A percentile compares a stretch with the other conserved stretches of the same genome.
These are phyloP conservation scores for Laupala kohalensis DNA, from an alignment of 1,140 invertebrate genomes.

Conservation along the genomic window DNA sequence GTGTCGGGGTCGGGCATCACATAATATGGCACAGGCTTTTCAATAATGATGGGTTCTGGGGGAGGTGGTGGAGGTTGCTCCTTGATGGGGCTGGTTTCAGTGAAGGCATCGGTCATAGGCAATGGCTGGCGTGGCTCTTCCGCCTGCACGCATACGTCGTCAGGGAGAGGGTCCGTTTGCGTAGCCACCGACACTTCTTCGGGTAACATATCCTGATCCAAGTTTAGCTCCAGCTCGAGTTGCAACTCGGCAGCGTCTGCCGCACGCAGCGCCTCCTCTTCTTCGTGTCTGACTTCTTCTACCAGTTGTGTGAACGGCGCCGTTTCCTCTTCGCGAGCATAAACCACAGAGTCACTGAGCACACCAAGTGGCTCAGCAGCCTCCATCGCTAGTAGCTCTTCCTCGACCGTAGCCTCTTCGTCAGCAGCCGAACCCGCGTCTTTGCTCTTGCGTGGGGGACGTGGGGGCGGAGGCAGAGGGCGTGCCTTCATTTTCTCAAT, in stretches of 20 bases:
- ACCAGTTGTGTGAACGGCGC: not conserved
- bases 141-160: constrained; percentile 37
- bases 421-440: not conserved
- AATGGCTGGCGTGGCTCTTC: constrained; percentile 32
- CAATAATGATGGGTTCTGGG: constrained; percentile 12
- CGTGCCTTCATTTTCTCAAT: constrained; percentile 66
- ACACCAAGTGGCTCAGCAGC: not conserved
- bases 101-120: not conserved
- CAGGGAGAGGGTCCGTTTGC: constrained; percentile 66
- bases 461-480: constrained; percentile 64
- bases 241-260: not conserved
- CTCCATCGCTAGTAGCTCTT: constrained; percentile 6
- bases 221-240: not conserved
- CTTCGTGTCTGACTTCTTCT: not conserved
- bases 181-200: constrained; percentile 59
- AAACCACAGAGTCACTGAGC: constrained; percentile 7
- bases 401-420: not conserved
- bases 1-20: constrained; percentile 15
- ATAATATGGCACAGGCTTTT: constrained; percentile 22
- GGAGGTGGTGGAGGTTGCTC: not conserved
- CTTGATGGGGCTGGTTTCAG: constrained; percentile 1
- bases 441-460: constrained; percentile 45
- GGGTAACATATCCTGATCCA: too few species aligned
- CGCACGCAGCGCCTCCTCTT: not conserved
- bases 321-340: not conserved